These are phyloP conservation scores for Artibeus jamaicensis DNA, from an alignment of 2,797 vertebrate species.

Conservation along the genomic window DNA sequence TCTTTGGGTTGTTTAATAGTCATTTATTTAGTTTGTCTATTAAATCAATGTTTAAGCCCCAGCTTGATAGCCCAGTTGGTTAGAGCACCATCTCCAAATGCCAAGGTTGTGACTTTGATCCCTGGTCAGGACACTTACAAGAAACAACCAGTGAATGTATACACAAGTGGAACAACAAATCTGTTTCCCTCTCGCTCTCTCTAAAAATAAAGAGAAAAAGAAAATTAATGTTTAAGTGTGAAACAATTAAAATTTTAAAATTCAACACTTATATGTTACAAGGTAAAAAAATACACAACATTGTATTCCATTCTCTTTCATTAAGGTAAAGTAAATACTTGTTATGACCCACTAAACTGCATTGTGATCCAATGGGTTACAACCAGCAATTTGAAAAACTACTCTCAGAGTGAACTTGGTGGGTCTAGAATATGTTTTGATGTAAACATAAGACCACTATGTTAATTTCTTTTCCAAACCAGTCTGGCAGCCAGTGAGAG, in stretches of 20 bases:
- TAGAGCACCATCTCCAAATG: neutral
- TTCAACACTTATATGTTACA: neutral
- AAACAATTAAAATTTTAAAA: neutral
- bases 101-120: neutral
- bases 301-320: neutral
- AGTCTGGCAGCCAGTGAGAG: neutral
- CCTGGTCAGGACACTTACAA: neutral
- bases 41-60: neutral
- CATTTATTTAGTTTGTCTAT: neutral
- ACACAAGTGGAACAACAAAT: neutral
- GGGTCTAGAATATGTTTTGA: neutral
- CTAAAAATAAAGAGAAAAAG: neutral
- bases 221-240: neutral
- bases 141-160: neutral
- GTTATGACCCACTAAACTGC: neutral
- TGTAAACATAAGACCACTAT: neutral
- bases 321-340: constrained; percentile 43
- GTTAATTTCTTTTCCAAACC: neutral
- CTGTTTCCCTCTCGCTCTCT: neutral
- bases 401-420: neutral
- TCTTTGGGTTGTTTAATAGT: neutral
- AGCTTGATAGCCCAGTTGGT: neutral
- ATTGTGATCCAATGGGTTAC: neutral
- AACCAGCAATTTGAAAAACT: neutral
- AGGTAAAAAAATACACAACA: neutral